A percentile compares a stretch with the other conserved stretches of the same genome.
phyloP scores from a whole-genome alignment of 2,888 invertebrate genomes.

The Dynastes hyllus region DNA sequence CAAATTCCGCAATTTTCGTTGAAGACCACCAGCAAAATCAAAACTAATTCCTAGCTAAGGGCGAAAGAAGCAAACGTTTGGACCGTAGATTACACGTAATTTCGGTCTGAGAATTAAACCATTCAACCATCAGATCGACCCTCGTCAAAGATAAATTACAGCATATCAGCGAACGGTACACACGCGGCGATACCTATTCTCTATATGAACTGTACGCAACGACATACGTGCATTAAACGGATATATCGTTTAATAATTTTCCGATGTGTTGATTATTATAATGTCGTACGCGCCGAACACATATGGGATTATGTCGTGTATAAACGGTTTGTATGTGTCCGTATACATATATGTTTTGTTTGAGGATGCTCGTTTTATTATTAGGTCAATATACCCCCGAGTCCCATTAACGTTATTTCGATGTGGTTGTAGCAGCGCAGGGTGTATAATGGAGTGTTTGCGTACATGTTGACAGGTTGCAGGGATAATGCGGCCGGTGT shows the following conservation, averaged over 20 bases:
- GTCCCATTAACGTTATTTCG: slow-evolving; percentile 45
- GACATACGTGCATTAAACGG: slow-evolving; percentile 37
- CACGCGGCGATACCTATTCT: not conserved
- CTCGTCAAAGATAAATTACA: slow-evolving; percentile 43
- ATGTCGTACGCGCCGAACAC: slow-evolving; percentile 19
- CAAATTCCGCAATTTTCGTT: not conserved
- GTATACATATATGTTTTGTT: not conserved
- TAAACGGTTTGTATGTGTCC: not conserved
- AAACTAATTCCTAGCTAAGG: not conserved
- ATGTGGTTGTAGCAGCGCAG: slow-evolving; percentile 41
- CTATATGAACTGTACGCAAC: slow-evolving; percentile 5
- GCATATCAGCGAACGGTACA: slow-evolving; percentile 22
- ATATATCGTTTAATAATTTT: slow-evolving; percentile 44
- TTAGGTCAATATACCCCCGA: slow-evolving; percentile 47
- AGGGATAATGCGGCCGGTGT: slow-evolving; percentile 60
- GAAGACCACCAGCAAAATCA: slow-evolving; percentile 14
- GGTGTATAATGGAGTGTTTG: slow-evolving; percentile 47
- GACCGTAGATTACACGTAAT: slow-evolving; percentile 27
- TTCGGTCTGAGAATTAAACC: slow-evolving; percentile 23
- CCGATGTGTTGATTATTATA: slow-evolving; percentile 46
- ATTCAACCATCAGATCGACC: slow-evolving; percentile 34
- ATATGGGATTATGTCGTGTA: slow-evolving; percentile 20
- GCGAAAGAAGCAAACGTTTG: slow-evolving; percentile 7
- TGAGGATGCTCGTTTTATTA: slow-evolving; percentile 43
- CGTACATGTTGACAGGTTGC: slow-evolving; percentile 59